Conservation (phyloP, 2,113 vertebrate species). For the Pelecanoides urinatrix region DNA sequence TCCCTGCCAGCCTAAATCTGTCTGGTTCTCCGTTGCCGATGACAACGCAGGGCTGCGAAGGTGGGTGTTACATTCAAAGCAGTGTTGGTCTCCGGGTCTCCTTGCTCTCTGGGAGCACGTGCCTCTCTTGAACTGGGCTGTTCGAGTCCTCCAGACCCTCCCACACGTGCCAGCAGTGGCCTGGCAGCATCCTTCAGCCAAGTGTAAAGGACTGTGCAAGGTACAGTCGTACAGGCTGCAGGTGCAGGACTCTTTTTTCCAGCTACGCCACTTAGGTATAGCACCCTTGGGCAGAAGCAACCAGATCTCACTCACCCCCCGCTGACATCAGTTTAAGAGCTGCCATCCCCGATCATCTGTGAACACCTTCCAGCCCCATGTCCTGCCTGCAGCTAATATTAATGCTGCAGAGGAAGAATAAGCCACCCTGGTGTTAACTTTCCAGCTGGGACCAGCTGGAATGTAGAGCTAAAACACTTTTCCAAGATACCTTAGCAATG, state of each 20-base stretch:
- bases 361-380: not conserved
- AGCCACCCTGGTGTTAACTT: not conserved
- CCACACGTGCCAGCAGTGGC: not conserved
- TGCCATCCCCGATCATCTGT: not conserved
- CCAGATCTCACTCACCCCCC: not conserved
- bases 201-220: not conserved
- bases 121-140: not conserved
- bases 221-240: not conserved
- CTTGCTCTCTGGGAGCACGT: not conserved
- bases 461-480: not conserved
- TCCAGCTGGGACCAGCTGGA: not conserved
- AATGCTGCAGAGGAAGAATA: not conserved
- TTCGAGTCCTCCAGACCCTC: not conserved
- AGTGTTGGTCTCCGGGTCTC: not conserved
- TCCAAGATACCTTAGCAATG: not conserved
- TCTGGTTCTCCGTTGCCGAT: not conserved
- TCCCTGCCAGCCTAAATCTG: not conserved
- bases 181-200: not conserved
- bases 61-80: not conserved
- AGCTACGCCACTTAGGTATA: not conserved
- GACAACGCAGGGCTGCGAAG: rapidly evolving
- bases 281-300: not conserved
- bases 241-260: not conserved
- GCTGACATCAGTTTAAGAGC: not conserved
- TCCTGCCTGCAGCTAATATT: not conserved